Evolutionary conservation across 2,888 invertebrate genomes (phyloP), one percentile per base, ranked within the genome.

Genomic region (Parnassius orleans): DNA sequence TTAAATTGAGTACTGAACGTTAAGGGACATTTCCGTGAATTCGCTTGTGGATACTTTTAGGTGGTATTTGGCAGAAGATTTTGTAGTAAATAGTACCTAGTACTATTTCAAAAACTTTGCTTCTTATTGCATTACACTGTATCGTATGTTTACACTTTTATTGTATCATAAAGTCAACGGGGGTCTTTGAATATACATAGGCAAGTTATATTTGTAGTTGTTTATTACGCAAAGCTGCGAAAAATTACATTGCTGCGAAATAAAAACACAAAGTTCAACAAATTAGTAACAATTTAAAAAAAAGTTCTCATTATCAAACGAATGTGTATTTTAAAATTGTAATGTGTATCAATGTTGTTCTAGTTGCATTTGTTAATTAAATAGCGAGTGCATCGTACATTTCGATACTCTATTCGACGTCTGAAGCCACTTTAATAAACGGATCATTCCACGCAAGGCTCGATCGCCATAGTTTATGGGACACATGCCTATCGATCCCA

Each of bases 371-470:
- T 77, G 55, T 60, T 60, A 56, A 60, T 64, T 59, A 53, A 64
- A 53, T 1, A 11, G 52, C 51, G 50, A 54, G 54, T 53, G 46
- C 48, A 50, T 1, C 58, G 53, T 67, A 67, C 65, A 63, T 64
- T 68, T 55, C 60, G 68, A 68, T 69, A 69, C 69, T 71, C 66
- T 65, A 67, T 68, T 66, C 33, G 55, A 59, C 51, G 65, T 67
- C 68, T 72, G 69, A 72, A 77, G 72, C 71, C 80, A 83, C 82
- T 83, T 86, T 81, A 83, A 86, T 86, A 84, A 79, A 77, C 69
- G 72, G 74, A 79, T 81, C 80, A 80, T 83, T 83, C 79, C 73
- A 73, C 74, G 75, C 76, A 69, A 77, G 73, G 73, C 71, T 70
- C 51, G 48, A 64, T 61, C 64, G 65, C 71, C 71, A 72, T 76